These are phyloP conservation scores for Cantharis flavilabris DNA, from an alignment of 2,888 invertebrate genomes.

Conservation along the genomic window DNA sequence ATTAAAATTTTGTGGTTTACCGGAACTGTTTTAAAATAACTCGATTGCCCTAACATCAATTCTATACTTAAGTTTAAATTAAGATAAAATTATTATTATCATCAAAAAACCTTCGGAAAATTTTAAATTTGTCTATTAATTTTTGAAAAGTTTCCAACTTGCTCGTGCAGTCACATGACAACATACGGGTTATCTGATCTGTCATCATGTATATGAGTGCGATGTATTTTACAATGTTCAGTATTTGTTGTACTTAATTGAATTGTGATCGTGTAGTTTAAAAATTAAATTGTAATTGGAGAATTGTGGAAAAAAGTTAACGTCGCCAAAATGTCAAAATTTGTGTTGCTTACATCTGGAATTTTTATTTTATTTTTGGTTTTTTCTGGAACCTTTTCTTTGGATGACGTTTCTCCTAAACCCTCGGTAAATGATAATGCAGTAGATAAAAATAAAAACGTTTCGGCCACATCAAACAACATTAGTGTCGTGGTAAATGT, in stretches of 20 bases:
- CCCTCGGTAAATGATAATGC: background rate
- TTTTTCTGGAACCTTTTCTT: constrained; percentile 41
- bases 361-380: constrained; percentile 18
- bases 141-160: background rate
- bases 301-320: background rate
- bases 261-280: background rate
- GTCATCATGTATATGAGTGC: background rate
- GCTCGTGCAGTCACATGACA: background rate
- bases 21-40: background rate
- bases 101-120: background rate
- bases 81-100: background rate
- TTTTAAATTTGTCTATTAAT: background rate
- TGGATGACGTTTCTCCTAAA: constrained; percentile 30
- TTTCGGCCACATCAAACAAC: background rate
- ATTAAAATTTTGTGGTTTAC: background rate
- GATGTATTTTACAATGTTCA: background rate
- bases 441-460: background rate
- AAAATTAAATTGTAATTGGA: background rate
- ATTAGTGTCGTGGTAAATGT: background rate
- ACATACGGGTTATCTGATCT: background rate
- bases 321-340: constrained; percentile 44
- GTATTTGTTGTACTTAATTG: background rate
- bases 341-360: constrained; percentile 43
- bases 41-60: background rate
- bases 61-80: background rate